These are phyloP conservation scores for Hetaerina titia DNA, from an alignment of 2,888 invertebrate genomes.

Conservation along the genomic window DNA sequence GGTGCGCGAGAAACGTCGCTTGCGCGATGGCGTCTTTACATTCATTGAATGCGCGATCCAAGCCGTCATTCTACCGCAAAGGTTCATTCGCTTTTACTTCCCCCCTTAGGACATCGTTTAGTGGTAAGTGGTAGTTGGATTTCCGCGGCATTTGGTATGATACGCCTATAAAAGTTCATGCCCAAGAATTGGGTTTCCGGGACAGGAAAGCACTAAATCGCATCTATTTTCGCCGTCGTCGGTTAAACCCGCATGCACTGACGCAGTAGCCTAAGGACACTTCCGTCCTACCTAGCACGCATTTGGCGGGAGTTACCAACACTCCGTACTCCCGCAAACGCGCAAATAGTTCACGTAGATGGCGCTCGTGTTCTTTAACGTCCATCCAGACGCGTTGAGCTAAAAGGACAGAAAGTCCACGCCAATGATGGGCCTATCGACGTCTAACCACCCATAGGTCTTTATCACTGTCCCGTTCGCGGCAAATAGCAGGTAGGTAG, in stretches of 20 bases:
- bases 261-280: neutral
- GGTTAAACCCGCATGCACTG: neutral
- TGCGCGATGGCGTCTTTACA: neutral
- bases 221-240: neutral
- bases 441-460: neutral
- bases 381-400: neutral
- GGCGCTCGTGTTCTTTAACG: neutral
- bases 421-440: too few species aligned
- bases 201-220: neutral
- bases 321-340: neutral
- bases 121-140: neutral
- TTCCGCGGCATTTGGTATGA: neutral
- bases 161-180: constrained; percentile 3
- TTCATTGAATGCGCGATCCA: neutral
- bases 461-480: constrained; percentile 73
- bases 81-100: neutral
- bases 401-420: too few species aligned
- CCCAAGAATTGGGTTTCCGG: constrained; percentile 15
- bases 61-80: neutral
- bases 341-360: neutral
- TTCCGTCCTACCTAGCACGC: neutral
- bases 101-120: neutral
- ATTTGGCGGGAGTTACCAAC: neutral
- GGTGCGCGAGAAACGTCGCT: too few species aligned
- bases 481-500: constrained; percentile 73